phyloP scores from a whole-genome alignment of 2,797 vertebrate genomes.

The Pterois miles region DNA sequence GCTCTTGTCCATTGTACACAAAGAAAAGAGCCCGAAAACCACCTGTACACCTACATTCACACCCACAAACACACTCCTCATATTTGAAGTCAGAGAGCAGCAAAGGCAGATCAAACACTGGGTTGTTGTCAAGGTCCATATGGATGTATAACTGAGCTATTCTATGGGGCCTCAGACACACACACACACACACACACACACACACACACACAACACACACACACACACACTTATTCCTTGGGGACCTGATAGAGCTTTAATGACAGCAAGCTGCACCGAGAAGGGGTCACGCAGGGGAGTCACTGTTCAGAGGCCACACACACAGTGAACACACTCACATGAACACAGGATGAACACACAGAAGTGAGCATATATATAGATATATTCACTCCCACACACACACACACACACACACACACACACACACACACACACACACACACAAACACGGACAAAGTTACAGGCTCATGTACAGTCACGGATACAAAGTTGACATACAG shows the following conservation, averaged over 20 bases:
- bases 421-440: slow-evolving; percentile 28
- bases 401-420: slow-evolving; percentile 20
- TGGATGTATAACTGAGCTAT: slow-evolving; percentile 39
- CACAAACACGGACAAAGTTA: slow-evolving; percentile 39
- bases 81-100: slow-evolving; percentile 36
- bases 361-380: slow-evolving; percentile 30
- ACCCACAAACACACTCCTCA: not conserved
- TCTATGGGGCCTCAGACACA: slow-evolving; percentile 21
- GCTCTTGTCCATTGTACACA: slow-evolving; percentile 21
- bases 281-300: slow-evolving; percentile 52
- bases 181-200: slow-evolving; percentile 12
- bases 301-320: slow-evolving; percentile 52
- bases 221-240: slow-evolving; percentile 25
- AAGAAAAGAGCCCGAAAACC: slow-evolving; percentile 16
- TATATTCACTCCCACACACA: slow-evolving; percentile 44
- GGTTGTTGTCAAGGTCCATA: slow-evolving; percentile 54
- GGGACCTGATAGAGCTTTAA: slow-evolving; percentile 51
- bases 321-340: slow-evolving; percentile 28
- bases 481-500: slow-evolving; percentile 35
- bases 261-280: slow-evolving; percentile 64
- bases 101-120: slow-evolving; percentile 44
- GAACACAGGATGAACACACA: slow-evolving; percentile 25
- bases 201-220: slow-evolving; percentile 21
- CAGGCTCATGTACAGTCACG: slow-evolving; percentile 52
- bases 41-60: slow-evolving; percentile 25